Percentiles rank a stretch among this genome's conserved stretches.
phyloP scores from a whole-genome alignment of 1,140 invertebrate genomes.

The Thrips palmi region DNA sequence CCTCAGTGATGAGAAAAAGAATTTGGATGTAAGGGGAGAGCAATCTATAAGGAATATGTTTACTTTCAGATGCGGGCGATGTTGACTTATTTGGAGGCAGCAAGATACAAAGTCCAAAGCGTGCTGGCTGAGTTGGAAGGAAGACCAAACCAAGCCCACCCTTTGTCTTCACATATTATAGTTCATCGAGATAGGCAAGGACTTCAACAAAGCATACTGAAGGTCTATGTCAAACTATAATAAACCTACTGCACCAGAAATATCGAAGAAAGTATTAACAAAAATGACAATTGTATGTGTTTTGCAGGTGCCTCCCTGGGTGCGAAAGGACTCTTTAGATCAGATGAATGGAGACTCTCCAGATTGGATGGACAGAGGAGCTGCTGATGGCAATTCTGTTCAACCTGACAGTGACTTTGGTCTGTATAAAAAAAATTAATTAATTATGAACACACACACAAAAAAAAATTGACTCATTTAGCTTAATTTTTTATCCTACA shows the following conservation, averaged over 20 bases:
- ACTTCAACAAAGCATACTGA: conserved; percentile 66
- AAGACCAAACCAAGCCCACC: conserved; percentile 51
- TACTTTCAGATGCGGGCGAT: conserved; percentile 67
- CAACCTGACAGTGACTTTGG: conserved; percentile 62
- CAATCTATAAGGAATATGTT: too few species aligned
- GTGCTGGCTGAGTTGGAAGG: conserved; percentile 65
- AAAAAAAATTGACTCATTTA: too few species aligned
- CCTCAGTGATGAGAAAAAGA: too few species aligned
- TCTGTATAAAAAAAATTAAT: too few species aligned
- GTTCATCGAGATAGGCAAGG: conserved; percentile 78
- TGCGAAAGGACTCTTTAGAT: conserved; percentile 37
- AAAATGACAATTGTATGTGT: conserved; percentile 6
- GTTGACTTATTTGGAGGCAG: conserved; percentile 79
- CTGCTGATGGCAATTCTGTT: conserved; percentile 65
- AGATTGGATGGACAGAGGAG: conserved; percentile 53
- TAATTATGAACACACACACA: too few species aligned
- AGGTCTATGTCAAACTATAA: conserved; percentile 27
- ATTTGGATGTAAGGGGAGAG: too few species aligned
- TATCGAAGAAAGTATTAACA: conserved; percentile 4
- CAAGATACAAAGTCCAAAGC: conserved; percentile 68
- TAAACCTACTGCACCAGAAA: conserved; percentile 1
- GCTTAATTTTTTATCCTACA: conserved; percentile 20
- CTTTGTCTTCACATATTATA: conserved; percentile 67
- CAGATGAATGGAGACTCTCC: conserved; percentile 35
- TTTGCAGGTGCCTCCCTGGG: conserved; percentile 57